phyloP scores from a whole-genome alignment of 2,888 invertebrate species.

The Poecilobothrus nobilitatus region DNA sequence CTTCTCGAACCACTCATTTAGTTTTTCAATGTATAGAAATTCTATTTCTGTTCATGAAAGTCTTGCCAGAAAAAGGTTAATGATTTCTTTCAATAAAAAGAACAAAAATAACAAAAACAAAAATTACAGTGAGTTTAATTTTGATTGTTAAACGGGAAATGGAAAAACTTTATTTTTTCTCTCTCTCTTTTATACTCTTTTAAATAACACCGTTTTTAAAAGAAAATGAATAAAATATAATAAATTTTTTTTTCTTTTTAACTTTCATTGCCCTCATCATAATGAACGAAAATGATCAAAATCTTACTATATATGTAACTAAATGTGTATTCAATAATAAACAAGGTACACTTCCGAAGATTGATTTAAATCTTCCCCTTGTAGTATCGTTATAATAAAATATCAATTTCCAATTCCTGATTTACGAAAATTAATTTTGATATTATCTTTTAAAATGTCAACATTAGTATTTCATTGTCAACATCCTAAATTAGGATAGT shows the following conservation, averaged over 20 bases:
- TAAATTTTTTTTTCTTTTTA: not conserved
- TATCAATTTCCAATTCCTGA: too few relatives aligned
- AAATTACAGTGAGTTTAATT: not conserved
- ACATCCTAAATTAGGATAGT: too few relatives aligned
- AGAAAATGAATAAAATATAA: too few relatives aligned
- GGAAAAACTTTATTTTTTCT: not conserved
- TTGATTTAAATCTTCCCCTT: too few relatives aligned
- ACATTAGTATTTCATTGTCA: too few relatives aligned
- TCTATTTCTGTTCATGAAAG: constrained; percentile 5
- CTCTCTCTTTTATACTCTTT: not conserved
- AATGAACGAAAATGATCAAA: not conserved
- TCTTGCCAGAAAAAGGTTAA: not conserved
- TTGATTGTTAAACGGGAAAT: constrained; percentile 3
- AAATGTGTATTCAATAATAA: too few relatives aligned
- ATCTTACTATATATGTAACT: too few relatives aligned
- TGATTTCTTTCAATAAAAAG: not conserved
- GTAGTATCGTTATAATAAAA: too few relatives aligned
- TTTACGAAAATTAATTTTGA: too few relatives aligned
- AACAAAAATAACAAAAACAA: not conserved
- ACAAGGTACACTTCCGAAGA: too few relatives aligned
- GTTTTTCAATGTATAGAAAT: not conserved
- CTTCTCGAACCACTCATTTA: too few relatives aligned
- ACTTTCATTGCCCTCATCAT: not conserved
- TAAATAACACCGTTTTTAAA: not conserved
- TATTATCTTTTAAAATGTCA: too few relatives aligned